These are phyloP conservation scores for Phasianus colchicus DNA, from an alignment of 2,113 vertebrate species.

Conservation along the genomic window DNA sequence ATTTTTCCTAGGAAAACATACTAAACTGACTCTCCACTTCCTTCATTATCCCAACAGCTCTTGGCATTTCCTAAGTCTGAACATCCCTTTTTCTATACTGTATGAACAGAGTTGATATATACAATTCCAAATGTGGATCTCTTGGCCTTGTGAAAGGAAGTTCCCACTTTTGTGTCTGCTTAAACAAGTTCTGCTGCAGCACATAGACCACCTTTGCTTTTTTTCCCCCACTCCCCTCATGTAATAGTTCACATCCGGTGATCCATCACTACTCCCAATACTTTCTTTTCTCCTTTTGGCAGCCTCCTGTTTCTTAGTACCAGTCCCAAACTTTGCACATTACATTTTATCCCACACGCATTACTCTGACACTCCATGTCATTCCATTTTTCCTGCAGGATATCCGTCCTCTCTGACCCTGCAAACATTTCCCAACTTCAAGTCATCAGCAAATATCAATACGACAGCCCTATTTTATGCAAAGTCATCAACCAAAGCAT, in stretches of 20 bases:
- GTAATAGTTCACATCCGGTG: neutral
- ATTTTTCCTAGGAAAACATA: neutral
- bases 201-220: neutral
- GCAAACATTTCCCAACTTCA: neutral
- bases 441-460: neutral
- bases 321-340: neutral
- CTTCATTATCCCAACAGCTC: neutral
- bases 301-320: neutral
- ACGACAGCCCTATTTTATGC: neutral
- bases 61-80: neutral
- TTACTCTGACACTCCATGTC: neutral
- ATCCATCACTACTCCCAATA: neutral
- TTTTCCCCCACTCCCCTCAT: neutral
- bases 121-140: rapidly evolving
- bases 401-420: neutral
- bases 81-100: neutral
- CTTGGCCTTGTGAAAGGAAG: neutral
- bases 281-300: neutral
- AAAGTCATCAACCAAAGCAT: neutral
- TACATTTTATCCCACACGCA: rapidly evolving
- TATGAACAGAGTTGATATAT: neutral
- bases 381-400: neutral
- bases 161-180: neutral
- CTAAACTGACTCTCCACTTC: neutral
- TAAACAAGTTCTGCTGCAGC: neutral